A percentile compares a stretch with the other conserved stretches of the same genome.
Evolutionary conservation across 2,888 invertebrate species (phyloP).

Genomic region (Hyles lineata): DNA sequence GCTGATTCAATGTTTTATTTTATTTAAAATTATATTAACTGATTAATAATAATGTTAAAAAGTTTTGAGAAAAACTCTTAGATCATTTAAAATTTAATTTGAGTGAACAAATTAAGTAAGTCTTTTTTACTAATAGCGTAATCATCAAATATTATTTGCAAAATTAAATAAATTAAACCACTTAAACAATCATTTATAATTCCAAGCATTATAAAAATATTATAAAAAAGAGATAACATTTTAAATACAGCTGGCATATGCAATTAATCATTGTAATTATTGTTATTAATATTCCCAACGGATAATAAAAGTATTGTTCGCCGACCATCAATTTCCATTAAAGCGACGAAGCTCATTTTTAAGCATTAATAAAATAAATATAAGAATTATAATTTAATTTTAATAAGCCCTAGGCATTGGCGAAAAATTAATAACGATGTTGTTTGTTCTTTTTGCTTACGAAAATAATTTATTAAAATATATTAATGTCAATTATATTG

Average conservation of each 20-base stretch:
- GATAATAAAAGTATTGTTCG: background rate
- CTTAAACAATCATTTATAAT: background rate
- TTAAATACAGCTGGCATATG: background rate
- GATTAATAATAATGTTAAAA: background rate
- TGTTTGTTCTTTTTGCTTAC: background rate
- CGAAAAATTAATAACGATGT: background rate
- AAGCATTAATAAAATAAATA: background rate
- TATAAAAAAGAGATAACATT: background rate
- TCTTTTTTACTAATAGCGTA: background rate
- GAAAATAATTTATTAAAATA: background rate
- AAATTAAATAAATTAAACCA: background rate
- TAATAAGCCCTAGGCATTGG: background rate
- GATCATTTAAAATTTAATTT: background rate
- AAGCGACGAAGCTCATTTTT: conserved; percentile 2
- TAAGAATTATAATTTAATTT: background rate
- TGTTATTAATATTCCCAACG: conserved; percentile 8
- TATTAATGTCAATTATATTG: background rate
- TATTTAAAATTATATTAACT: background rate
- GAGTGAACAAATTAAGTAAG: background rate
- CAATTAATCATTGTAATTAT: background rate
- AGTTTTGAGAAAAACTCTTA: background rate
- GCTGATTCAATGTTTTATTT: background rate
- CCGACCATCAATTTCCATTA: conserved; percentile 11
- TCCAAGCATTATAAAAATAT: background rate
- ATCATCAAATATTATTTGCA: background rate